Percentiles rank a stretch among this genome's conserved stretches.
phyloP scores from a whole-genome alignment of 2,797 vertebrate genomes.

The Petrocephalus schoutedeni region DNA sequence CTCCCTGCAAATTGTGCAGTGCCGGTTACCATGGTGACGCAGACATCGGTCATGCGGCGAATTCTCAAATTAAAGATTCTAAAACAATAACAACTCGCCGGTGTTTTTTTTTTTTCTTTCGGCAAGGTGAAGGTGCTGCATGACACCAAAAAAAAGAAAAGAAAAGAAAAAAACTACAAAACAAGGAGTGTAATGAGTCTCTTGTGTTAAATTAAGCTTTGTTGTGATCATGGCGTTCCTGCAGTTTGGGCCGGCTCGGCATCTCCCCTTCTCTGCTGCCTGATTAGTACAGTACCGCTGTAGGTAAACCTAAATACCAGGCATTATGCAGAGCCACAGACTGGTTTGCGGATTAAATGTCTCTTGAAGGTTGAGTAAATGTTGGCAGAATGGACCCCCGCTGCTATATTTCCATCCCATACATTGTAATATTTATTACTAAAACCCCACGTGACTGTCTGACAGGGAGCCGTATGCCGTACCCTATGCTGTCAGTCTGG shows the following conservation, averaged over 20 bases:
- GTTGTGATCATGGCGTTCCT: not conserved
- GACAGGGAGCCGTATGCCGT: not conserved
- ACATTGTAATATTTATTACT: not conserved
- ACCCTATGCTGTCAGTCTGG: not conserved
- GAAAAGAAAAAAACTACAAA: not conserved
- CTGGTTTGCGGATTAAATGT: not conserved
- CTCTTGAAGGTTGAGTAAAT: not conserved
- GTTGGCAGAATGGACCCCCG: not conserved
- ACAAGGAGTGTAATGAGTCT: not conserved
- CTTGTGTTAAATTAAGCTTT: not conserved
- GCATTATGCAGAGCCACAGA: not conserved
- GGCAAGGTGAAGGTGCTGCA: not conserved
- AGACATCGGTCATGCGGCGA: conserved; percentile 6
- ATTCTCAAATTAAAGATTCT: conserved; percentile 9
- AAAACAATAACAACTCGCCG: not conserved
- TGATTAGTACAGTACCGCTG: not conserved
- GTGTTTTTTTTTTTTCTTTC: not conserved
- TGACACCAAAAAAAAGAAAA: not conserved
- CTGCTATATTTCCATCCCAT: not conserved
- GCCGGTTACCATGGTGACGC: conserved; percentile 10
- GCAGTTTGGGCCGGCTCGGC: not conserved
- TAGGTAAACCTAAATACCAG: not conserved
- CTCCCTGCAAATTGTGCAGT: not conserved
- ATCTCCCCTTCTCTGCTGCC: not conserved
- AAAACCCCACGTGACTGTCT: not conserved